phyloP scores from a whole-genome alignment of 2,113 vertebrate genomes.

The Ammodytes marinus region DNA sequence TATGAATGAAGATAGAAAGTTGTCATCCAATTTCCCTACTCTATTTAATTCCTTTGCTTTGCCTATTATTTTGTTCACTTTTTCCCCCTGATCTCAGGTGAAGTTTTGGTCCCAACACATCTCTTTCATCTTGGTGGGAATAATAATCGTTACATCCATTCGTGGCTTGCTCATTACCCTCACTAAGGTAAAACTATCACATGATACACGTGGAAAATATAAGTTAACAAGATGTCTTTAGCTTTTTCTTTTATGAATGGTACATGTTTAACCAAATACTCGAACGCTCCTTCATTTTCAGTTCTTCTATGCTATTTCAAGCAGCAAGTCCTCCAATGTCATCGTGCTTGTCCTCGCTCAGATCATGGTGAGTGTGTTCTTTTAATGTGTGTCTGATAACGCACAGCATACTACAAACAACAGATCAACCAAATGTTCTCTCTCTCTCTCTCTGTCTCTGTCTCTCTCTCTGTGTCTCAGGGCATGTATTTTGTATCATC shows the following conservation, averaged over 20 bases:
- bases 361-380: slow-evolving; percentile 93
- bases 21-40: neutral
- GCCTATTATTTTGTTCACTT: slow-evolving; percentile 7
- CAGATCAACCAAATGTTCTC: neutral
- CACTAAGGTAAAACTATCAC: slow-evolving; percentile 90
- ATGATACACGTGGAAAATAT: neutral
- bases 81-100: slow-evolving; percentile 84
- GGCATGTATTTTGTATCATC: slow-evolving; percentile 99
- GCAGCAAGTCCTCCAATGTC: slow-evolving; percentile 99
- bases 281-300: slow-evolving; percentile 62
- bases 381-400: neutral
- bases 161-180: slow-evolving; percentile 97
- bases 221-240: too few relatives aligned
- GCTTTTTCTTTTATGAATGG: neutral
- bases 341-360: slow-evolving; percentile 98
- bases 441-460: neutral
- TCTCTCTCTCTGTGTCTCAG: slow-evolving; percentile 72
- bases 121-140: slow-evolving; percentile 98
- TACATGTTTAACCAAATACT: neutral
- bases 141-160: slow-evolving; percentile 99
- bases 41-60: neutral
- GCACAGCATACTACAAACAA: neutral
- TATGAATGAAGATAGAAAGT: neutral
- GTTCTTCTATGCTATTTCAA: slow-evolving; percentile 99
- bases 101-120: slow-evolving; percentile 99